These are phyloP conservation scores for Tetragnatha versicolor DNA, from an alignment of 1,140 invertebrate species.

Conservation along the genomic window DNA sequence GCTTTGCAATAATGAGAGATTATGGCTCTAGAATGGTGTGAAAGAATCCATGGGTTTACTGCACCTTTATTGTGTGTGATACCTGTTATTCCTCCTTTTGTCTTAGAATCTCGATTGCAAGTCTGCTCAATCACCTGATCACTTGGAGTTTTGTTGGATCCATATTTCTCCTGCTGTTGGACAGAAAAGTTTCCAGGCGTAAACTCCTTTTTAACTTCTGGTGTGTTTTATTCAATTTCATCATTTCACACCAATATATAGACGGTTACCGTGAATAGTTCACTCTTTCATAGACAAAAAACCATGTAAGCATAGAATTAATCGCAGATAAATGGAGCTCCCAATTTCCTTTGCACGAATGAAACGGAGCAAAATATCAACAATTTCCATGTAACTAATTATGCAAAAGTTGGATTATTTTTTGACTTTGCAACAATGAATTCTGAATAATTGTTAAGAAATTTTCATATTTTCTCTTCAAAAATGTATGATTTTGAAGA, in stretches of 20 bases:
- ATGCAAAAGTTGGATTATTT: conserved; percentile 17
- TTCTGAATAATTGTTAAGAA: neutral
- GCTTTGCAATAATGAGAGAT: no score
- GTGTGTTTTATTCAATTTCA: conserved; percentile 17
- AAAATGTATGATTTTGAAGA: neutral
- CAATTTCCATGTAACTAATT: conserved; percentile 5
- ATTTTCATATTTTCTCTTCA: neutral
- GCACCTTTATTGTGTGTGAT: neutral
- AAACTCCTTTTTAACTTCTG: neutral
- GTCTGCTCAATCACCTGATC: conserved; percentile 55
- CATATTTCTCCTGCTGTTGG: conserved; percentile 32
- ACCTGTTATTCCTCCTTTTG: neutral
- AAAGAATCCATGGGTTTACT: conserved; percentile 22
- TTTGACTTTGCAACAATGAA: no score
- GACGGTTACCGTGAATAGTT: conserved; percentile 43
- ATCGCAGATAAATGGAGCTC: neutral
- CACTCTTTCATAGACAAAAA: conserved; percentile 22
- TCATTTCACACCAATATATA: conserved; percentile 47
- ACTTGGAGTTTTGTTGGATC: conserved; percentile 8
- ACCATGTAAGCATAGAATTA: conserved; percentile 7
- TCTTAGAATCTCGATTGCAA: conserved; percentile 52
- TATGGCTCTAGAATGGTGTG: neutral
- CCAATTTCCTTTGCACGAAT: conserved; percentile 9
- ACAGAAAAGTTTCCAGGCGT: conserved; percentile 39
- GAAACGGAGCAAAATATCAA: neutral